phyloP scores from a whole-genome alignment of 1,140 invertebrate genomes.

The Cotesia vestalis region DNA sequence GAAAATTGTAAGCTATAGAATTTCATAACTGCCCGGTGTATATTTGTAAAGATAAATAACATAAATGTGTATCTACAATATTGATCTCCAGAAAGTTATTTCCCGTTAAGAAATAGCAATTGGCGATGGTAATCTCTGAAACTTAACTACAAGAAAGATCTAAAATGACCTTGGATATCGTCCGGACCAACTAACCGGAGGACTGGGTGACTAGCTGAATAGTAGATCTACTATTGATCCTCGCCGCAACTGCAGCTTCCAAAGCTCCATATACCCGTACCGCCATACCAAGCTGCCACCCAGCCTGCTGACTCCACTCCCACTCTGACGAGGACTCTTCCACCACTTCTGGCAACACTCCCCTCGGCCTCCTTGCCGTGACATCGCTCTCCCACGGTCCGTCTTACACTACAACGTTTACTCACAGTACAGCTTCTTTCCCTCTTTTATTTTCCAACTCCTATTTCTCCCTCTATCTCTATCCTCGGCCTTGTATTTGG shows the following conservation, averaged over 20 bases:
- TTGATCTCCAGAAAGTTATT: too few relatives aligned
- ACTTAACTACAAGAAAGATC: constrained; percentile 7
- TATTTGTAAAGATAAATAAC: too few relatives aligned
- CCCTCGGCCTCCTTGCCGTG: background rate
- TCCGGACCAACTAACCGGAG: background rate
- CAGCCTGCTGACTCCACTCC: background rate
- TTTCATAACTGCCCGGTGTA: too few relatives aligned
- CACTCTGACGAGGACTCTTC: background rate
- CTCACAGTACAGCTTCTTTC: background rate
- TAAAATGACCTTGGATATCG: constrained; percentile 18
- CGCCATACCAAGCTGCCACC: background rate
- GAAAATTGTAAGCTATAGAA: too few relatives aligned
- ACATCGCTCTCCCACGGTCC: too few relatives aligned
- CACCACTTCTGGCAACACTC: background rate
- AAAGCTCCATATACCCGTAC: constrained; percentile 9
- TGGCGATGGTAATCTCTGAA: background rate
- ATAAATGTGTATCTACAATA: too few relatives aligned
- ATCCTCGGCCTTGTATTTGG: background rate
- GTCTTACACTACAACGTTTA: background rate
- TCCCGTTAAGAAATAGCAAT: background rate
- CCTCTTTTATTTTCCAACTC: background rate
- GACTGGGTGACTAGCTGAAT: constrained; percentile 22
- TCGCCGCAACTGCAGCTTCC: constrained; percentile 18
- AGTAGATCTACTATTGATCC: constrained; percentile 28
- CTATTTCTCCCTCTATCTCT: background rate